Conservation (phyloP, 1,140 invertebrate genomes). For the Gonatopus flavifemur region DNA sequence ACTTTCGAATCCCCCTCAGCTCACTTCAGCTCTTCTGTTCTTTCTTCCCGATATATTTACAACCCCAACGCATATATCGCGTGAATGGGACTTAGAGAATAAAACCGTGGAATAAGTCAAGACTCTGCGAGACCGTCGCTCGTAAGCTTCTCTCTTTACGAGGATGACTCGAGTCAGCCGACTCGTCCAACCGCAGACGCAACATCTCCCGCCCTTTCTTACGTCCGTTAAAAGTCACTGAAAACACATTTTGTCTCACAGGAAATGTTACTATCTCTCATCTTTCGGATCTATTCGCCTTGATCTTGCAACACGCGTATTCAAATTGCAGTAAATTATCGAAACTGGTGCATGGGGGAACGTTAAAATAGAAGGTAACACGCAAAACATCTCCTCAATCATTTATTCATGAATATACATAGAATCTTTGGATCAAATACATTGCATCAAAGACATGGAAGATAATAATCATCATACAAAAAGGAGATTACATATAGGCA, state of each 20-base stretch:
- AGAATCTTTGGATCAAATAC: too few relatives aligned
- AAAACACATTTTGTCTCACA: constrained; percentile 27
- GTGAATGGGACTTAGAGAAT: constrained; percentile 40
- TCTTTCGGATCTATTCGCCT: not conserved
- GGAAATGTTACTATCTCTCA: constrained; percentile 10
- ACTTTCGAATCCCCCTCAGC: too few relatives aligned
- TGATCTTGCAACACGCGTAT: not conserved
- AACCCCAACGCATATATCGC: constrained; percentile 25
- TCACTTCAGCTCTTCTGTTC: too few relatives aligned
- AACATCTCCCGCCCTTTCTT: constrained; percentile 36
- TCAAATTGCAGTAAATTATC: not conserved
- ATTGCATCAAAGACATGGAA: too few relatives aligned
- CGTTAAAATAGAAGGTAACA: too few relatives aligned
- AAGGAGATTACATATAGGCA: constrained; percentile 32
- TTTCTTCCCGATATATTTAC: constrained; percentile 37
- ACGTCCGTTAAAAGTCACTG: constrained; percentile 27
- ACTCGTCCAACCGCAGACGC: constrained; percentile 50
- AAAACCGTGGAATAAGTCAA: constrained; percentile 48
- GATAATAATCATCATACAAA: too few relatives aligned
- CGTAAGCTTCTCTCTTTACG: constrained; percentile 58
- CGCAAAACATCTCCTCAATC: too few relatives aligned
- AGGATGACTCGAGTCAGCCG: constrained; percentile 53
- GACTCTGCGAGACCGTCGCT: constrained; percentile 47
- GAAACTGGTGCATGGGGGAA: too few relatives aligned
- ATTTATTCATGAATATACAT: too few relatives aligned